Percentiles rank a stretch among this genome's conserved stretches.
phyloP scores from a whole-genome alignment of 1,140 invertebrate species.

The Acromyrmex echinatior region DNA sequence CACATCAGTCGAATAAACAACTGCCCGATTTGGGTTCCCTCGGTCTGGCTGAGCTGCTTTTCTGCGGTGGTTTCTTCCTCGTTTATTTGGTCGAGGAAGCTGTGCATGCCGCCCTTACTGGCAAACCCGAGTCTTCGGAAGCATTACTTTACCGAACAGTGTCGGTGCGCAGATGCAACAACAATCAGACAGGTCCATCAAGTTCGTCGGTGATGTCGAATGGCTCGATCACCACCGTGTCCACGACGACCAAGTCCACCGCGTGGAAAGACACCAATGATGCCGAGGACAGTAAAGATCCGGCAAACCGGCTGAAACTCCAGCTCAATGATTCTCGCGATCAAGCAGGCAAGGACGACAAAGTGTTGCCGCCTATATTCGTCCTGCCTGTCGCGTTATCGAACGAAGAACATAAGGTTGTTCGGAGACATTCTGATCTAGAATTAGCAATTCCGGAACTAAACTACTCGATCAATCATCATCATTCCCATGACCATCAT shows the following conservation, averaged over 20 bases:
- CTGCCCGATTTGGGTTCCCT: slow-evolving; percentile 82
- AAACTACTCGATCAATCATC: slow-evolving; percentile 36
- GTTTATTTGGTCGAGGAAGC: slow-evolving; percentile 92
- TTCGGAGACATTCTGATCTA: slow-evolving; percentile 25
- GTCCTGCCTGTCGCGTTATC: slow-evolving; percentile 65
- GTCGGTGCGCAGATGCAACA: slow-evolving; percentile 87
- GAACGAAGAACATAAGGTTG: neutral
- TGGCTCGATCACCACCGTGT: slow-evolving; percentile 68
- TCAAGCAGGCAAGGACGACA: slow-evolving; percentile 59
- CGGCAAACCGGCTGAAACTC: slow-evolving; percentile 19
- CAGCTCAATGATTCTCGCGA: slow-evolving; percentile 38
- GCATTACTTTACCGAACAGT: slow-evolving; percentile 87
- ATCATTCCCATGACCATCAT: slow-evolving; percentile 43
- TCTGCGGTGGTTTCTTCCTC: slow-evolving; percentile 91
- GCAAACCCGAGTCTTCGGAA: slow-evolving; percentile 85
- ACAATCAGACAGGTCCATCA: slow-evolving; percentile 71
- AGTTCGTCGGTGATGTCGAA: slow-evolving; percentile 63
- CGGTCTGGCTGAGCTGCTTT: slow-evolving; percentile 89
- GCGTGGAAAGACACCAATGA: slow-evolving; percentile 62
- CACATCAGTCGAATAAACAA: slow-evolving; percentile 81
- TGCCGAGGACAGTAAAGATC: slow-evolving; percentile 29
- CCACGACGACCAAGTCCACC: slow-evolving; percentile 64
- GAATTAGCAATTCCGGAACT: slow-evolving; percentile 46
- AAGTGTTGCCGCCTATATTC: slow-evolving; percentile 78
- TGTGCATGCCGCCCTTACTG: slow-evolving; percentile 88